phyloP scores from a whole-genome alignment of 2,888 invertebrate species.

The Perizoma affinitatum region DNA sequence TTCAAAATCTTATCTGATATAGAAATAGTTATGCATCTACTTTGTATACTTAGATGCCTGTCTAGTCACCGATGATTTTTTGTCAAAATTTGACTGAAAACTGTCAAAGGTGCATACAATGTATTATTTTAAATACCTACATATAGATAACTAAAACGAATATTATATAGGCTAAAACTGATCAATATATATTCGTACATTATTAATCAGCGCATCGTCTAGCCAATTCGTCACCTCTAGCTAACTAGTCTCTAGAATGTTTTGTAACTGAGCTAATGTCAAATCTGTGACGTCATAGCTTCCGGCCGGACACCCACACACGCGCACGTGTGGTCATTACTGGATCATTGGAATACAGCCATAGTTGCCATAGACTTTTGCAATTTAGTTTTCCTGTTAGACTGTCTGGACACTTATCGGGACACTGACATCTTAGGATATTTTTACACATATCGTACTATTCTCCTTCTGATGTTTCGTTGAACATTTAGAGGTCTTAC shows the following conservation, averaged over 20 bases:
- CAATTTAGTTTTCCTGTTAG: constrained; percentile 26
- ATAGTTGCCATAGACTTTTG: constrained; percentile 7
- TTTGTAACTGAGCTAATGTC: constrained; percentile 23
- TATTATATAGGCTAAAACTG: too few relatives aligned
- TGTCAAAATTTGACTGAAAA: too few relatives aligned
- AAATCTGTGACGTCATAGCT: constrained; percentile 47
- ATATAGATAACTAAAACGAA: too few relatives aligned
- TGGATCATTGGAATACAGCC: constrained; percentile 19
- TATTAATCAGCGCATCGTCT: constrained; percentile 18
- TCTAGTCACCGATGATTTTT: too few relatives aligned
- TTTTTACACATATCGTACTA: too few relatives aligned
- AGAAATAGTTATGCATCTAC: constrained; percentile 13
- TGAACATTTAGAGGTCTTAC: too few relatives aligned
- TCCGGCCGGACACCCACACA: constrained; percentile 43
- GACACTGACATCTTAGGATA: too few relatives aligned
- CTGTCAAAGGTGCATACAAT: too few relatives aligned
- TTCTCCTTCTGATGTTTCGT: too few relatives aligned
- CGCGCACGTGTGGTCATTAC: constrained; percentile 26
- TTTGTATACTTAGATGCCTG: constrained; percentile 3
- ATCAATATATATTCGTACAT: constrained; percentile 5
- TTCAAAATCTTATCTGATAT: constrained; percentile 12
- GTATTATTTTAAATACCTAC: too few relatives aligned
- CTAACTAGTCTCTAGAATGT: constrained; percentile 42
- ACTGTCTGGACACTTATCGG: background rate
- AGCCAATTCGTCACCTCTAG: constrained; percentile 29